Conservation (phyloP, 2,113 vertebrate species). For the Erythrocercus mccallii region DNA sequence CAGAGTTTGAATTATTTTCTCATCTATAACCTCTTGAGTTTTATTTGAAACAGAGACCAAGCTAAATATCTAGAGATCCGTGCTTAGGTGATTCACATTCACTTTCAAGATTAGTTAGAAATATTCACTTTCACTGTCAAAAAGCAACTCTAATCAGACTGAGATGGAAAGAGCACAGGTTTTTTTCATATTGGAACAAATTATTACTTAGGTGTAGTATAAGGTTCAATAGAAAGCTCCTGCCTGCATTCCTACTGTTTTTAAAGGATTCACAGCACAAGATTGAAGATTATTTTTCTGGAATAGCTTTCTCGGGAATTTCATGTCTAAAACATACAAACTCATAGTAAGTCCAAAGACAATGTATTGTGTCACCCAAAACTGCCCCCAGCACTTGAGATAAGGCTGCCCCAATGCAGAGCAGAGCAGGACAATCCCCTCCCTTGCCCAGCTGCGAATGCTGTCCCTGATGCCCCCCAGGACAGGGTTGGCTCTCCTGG, state of each 20-base stretch:
- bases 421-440: not conserved
- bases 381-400: accelerated
- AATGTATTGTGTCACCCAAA: not conserved
- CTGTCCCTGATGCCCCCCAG: not conserved
- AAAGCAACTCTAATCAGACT: not conserved
- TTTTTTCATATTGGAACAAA: no score
- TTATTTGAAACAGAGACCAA: not conserved
- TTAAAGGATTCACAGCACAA: not conserved
- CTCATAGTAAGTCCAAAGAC: not conserved
- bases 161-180: not conserved
- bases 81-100: not conserved
- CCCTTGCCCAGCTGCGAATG: accelerated
- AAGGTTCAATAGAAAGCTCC: not conserved
- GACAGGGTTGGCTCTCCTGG: not conserved
- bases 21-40: not conserved
- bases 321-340: not conserved
- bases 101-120: not conserved
- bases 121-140: not conserved
- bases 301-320: not conserved
- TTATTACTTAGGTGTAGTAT: no score
- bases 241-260: not conserved
- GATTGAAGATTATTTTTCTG: not conserved
- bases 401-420: not conserved
- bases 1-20: not conserved
- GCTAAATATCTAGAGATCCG: not conserved